Evolutionary conservation across 2,888 invertebrate genomes (phyloP), one percentile per base, ranked within the genome.

Genomic region (Campopleginae sp.): DNA sequence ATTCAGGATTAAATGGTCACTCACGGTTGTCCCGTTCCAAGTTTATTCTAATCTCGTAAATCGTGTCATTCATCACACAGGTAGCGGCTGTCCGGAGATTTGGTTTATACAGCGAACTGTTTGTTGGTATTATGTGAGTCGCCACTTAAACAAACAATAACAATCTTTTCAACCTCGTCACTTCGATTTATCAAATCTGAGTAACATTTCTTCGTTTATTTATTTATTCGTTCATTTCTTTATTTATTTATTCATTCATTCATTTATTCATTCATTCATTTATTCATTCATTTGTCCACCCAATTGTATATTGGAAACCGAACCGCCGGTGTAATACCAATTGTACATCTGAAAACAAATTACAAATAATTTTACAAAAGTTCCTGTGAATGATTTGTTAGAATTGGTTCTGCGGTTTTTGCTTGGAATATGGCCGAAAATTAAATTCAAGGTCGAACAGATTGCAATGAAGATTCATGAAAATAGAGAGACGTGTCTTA

Each of bases 311-410:
- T 86, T 87, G 31, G 88, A 88, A 58, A 93, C 78, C 4, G 91
- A 87, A 79, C 93, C 93, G 75, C 93, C 93, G 44, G 91, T 92
- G 66, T 92, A 92, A 81, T 93, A 93, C 93, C 93, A 93, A 83
- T 93, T 93, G 79, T 93, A 93, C 61, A 82, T 86, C 92, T 92
- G 42, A 10, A 89, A 90, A 51, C 6, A 1, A 48, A 33, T 71
- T 23, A 23, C 19, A 12, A 58, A 58, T 10, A 58, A 23, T 12
- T 0, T n/a, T 27, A 8, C 8, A 58, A 58, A 23, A 23, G 19
- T 23, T 23, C 7, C 19, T 23, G 19, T 58, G 23, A 27, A 58
- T 5, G 10, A 10, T 19, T 23, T 14, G 19, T 58, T 0, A 23
- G 6, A 14, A 0, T 54, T 14, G 7, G 17, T 51, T 51, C 7